Evolutionary conservation across 1,140 invertebrate species (phyloP).

Genomic region (Drosophila truncata): DNA sequence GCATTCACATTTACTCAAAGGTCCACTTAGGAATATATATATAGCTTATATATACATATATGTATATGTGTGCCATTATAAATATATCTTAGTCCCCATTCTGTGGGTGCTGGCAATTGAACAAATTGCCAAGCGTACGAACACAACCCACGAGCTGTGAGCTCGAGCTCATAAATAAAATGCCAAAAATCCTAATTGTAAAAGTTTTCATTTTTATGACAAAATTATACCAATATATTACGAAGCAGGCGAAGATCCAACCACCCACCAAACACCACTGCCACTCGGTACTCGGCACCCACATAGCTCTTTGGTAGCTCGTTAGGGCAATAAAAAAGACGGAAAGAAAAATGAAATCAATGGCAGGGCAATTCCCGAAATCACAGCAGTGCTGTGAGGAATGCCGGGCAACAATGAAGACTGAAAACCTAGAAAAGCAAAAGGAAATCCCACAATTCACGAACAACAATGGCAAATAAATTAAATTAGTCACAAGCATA

Average conservation of each 20-base stretch:
- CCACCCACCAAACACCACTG: conserved; percentile 9
- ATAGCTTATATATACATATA: background rate
- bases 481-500: conserved; percentile 82
- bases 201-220: conserved; percentile 81
- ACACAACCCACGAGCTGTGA: conserved; percentile 26
- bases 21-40: conserved; percentile 24
- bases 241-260: conserved; percentile 23
- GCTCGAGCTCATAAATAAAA: conserved; percentile 68
- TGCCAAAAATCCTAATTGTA: conserved; percentile 69
- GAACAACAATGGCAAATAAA: conserved; percentile 79
- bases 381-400: conserved; percentile 58
- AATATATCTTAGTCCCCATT: conserved; percentile 22
- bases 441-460: conserved; percentile 77
- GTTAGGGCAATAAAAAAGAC: conserved; percentile 57
- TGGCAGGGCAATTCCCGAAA: conserved; percentile 60
- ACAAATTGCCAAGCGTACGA: conserved; percentile 49
- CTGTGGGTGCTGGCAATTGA: conserved; percentile 30
- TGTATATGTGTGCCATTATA: background rate
- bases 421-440: conserved; percentile 65
- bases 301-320: conserved; percentile 52
- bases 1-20: conserved; percentile 36
- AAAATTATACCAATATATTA: conserved; percentile 80
- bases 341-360: conserved; percentile 59
- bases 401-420: conserved; percentile 65
- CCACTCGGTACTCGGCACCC: conserved; percentile 9